Evolutionary conservation across 2,888 invertebrate genomes (phyloP), one percentile per base, ranked within the genome.

Genomic region (Oxyscelio sp.): DNA sequence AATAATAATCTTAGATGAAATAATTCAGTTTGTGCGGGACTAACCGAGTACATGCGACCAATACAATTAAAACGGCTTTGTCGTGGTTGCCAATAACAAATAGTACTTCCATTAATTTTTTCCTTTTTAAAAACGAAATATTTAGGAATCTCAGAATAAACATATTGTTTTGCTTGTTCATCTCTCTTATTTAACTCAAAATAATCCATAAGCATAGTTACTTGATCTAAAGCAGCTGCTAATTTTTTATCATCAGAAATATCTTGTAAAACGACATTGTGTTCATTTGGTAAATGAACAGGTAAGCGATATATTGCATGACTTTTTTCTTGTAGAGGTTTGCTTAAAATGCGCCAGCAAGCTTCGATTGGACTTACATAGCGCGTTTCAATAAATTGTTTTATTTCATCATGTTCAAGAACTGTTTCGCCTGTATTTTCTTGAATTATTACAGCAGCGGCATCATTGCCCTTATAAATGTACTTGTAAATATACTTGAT

Each of bases 251-350:
- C 50, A 21, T 50, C 22, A 13, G 22, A 50, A 21, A 21, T 11
- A 11, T 50, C 50, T 50, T 50, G 50, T 50, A 50, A 50, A 21
- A 21, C 21, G 11, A 50, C 11, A 31, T 19, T 85, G 65, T 87
- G 88, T 22, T 50, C 50, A 11, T 50, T n/a, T n/a, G n/a, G n/a
- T n/a, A n/a, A n/a, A n/a, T n/a, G n/a, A n/a, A n/a, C n/a, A n/a
- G n/a, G n/a, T 50, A 3, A 22, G 22, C n/a, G 21, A 50, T 22
- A 50, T 21, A 22, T 22, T 50, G 21, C 50, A 50, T n/a, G n/a
- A n/a, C n/a, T n/a, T n/a, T n/a, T n/a, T n/a, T n/a, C n/a, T n/a
- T n/a, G n/a, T n/a, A n/a, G n/a, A n/a, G n/a, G n/a, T n/a, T n/a
- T n/a, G n/a, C n/a, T n/a, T n/a, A n/a, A n/a, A n/a, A n/a, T n/a